Percentiles rank a stretch among this genome's conserved stretches.
Conservation (phyloP, 2,888 invertebrate species). For the Pristionchus exspectatus region DNA sequence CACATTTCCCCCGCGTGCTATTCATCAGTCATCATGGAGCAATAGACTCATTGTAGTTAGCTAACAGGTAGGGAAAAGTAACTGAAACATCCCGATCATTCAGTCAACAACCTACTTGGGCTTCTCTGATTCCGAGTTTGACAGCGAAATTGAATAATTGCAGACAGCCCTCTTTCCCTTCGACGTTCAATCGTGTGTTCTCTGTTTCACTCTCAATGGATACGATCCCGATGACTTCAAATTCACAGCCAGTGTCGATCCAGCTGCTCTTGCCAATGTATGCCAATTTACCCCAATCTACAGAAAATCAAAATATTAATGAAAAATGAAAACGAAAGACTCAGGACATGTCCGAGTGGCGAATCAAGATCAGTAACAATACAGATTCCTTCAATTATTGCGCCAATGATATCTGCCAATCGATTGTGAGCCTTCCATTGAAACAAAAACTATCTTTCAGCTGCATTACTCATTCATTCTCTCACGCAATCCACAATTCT, state of each 20-base stretch:
- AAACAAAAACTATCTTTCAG: background rate
- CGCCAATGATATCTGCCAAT: background rate
- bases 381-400: background rate
- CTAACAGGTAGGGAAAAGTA: background rate
- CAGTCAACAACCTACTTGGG: too few species aligned
- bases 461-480: conserved; percentile 1
- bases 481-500: conserved; percentile 29
- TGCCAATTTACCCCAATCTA: background rate
- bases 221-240: conserved; percentile 1
- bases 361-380: background rate
- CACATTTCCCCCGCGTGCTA: background rate
- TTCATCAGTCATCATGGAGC: background rate
- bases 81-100: background rate
- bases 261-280: background rate
- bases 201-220: conserved; percentile 31
- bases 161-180: conserved; percentile 24
- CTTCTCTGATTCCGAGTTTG: background rate
- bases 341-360: conserved; percentile 38
- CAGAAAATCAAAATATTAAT: too few species aligned
- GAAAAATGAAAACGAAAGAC: too few species aligned
- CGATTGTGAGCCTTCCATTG: background rate
- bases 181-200: conserved; percentile 12
- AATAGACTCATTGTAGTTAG: background rate
- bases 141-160: background rate
- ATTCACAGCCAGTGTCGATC: background rate